Evolutionary conservation across 2,888 invertebrate species (phyloP).

Genomic region (Drosophila prostipennis): DNA sequence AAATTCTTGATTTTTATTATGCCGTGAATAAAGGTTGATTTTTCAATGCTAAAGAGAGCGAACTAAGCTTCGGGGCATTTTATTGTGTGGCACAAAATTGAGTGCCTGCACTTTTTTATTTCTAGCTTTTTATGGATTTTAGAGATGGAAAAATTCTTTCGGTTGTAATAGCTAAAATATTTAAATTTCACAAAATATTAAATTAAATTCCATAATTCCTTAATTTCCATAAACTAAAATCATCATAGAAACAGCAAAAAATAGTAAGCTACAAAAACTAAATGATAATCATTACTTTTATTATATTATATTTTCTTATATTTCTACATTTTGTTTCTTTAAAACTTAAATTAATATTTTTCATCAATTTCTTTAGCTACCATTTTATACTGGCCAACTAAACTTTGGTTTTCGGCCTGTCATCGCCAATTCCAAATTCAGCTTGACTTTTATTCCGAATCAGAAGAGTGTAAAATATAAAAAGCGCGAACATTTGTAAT

Average conservation of each 20-base stretch:
- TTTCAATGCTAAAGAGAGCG: not conserved
- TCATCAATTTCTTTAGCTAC: not conserved
- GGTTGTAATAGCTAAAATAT: not conserved
- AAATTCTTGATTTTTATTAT: slow-evolving; percentile 48
- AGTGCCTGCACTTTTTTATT: slow-evolving; percentile 15
- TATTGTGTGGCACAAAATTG: slow-evolving; percentile 34
- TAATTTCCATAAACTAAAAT: no score
- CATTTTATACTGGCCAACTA: not conserved
- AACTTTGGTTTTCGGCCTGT: not conserved
- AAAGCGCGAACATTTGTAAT: slow-evolving; percentile 9
- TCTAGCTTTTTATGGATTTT: slow-evolving; percentile 24
- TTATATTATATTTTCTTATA: no score
- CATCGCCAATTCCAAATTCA: not conserved
- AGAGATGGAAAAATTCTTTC: not conserved
- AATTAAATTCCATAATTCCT: no score
- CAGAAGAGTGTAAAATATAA: slow-evolving; percentile 4
- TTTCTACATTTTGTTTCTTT: not conserved
- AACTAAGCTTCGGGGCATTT: slow-evolving; percentile 24
- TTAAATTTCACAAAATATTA: not conserved
- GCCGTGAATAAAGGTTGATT: not conserved
- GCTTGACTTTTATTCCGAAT: slow-evolving; percentile 4
- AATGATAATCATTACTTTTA: no score
- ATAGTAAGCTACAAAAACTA: no score
- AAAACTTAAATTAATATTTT: not conserved
- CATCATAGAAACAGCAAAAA: no score